A percentile compares a stretch with the other conserved stretches of the same genome.
phyloP scores from a whole-genome alignment of 2,797 vertebrate genomes.

The Zalophus californianus region DNA sequence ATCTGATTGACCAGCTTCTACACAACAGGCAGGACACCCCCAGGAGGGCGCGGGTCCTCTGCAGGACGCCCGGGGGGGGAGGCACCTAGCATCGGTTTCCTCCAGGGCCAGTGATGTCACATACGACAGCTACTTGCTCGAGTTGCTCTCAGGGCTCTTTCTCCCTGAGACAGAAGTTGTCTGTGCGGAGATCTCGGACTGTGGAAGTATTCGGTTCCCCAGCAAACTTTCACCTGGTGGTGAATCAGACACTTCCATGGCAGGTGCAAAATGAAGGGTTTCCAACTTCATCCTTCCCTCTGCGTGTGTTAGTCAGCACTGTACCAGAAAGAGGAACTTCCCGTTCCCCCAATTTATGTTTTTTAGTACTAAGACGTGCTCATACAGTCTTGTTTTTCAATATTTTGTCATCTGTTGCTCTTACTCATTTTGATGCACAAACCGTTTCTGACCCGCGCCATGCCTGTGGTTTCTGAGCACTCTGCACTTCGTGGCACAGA shows the following conservation, averaged over 20 bases:
- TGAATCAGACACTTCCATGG: neutral
- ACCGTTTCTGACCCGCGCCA: neutral
- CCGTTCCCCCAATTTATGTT: neutral
- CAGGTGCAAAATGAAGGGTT: neutral
- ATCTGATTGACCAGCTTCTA: neutral
- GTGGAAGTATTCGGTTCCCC: neutral
- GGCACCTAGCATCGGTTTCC: accelerated
- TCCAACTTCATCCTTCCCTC: neutral
- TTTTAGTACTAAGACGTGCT: neutral
- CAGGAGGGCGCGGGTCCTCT: neutral
- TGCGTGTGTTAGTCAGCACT: neutral
- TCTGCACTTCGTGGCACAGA: neutral
- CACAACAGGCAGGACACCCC: neutral
- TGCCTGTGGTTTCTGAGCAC: neutral
- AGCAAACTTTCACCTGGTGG: neutral
- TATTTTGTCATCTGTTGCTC: neutral
- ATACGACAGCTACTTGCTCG: neutral
- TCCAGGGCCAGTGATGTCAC: neutral
- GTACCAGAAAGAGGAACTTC: neutral
- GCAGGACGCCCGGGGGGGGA: neutral
- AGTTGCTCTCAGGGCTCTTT: neutral
- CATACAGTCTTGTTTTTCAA: neutral
- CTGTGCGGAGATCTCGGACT: neutral
- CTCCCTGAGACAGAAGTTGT: neutral
- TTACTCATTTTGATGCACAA: neutral